phyloP scores from a whole-genome alignment of 2,113 vertebrate genomes.

The Excalfactoria chinensis region DNA sequence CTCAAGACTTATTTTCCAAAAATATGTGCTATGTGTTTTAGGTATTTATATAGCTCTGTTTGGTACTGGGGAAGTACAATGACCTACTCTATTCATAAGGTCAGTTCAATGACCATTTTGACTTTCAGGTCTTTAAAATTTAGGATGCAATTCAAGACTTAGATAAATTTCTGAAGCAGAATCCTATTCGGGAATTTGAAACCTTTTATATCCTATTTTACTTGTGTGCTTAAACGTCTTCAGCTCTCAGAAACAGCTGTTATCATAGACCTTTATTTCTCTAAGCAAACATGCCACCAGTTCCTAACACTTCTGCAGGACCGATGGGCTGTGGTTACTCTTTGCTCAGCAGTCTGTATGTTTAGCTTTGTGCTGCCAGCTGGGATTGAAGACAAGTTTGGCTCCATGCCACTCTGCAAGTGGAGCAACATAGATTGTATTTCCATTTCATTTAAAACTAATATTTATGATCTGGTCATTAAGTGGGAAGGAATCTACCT shows the following conservation, averaged over 20 bases:
- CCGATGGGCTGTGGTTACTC: background rate
- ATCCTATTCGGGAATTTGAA: background rate
- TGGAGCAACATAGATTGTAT: background rate
- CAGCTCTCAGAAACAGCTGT: background rate
- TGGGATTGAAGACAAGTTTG: background rate
- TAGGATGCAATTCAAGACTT: background rate
- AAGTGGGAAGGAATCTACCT: background rate
- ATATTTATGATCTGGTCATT: background rate
- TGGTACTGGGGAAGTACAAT: background rate
- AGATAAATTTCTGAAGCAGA: background rate
- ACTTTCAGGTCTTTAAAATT: background rate
- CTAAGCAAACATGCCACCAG: background rate
- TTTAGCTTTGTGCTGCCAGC: background rate
- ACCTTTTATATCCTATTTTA: background rate
- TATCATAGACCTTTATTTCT: background rate
- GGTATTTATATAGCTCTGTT: background rate
- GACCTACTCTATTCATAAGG: background rate
- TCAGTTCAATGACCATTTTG: background rate
- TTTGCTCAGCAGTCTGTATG: background rate
- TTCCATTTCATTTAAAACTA: background rate
- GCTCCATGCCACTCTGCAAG: background rate
- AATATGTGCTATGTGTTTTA: background rate
- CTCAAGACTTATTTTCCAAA: background rate
- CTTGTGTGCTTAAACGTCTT: background rate
- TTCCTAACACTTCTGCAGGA: background rate